A percentile compares a stretch with the other conserved stretches of the same genome.
Conservation (phyloP, 2,888 invertebrate genomes). For the Tiliacea aurago region DNA sequence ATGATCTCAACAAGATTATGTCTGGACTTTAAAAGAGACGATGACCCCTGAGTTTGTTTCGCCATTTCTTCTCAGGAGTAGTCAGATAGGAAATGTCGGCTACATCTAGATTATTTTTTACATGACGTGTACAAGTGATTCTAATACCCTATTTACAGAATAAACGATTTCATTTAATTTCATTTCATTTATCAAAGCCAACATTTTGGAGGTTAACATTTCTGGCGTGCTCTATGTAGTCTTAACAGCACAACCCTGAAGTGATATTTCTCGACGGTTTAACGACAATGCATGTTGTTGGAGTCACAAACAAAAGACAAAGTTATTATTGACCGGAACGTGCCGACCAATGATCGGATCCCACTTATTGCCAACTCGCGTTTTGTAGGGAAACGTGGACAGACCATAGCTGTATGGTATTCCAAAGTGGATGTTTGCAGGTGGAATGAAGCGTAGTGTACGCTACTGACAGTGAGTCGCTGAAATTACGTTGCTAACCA, state of each 20-base stretch:
- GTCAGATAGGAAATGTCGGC: too few species aligned
- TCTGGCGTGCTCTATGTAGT: not conserved
- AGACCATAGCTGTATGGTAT: not conserved
- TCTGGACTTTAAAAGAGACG: too few species aligned
- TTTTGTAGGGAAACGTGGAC: constrained; percentile 20
- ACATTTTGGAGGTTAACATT: too few species aligned
- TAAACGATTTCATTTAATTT: too few species aligned
- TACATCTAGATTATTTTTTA: too few species aligned
- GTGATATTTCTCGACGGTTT: constrained; percentile 45
- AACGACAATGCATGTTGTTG: constrained; percentile 59
- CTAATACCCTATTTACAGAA: too few species aligned
- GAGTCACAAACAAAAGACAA: constrained; percentile 54
- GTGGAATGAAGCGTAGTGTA: not conserved
- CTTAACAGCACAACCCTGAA: constrained; percentile 37
- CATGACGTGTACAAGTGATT: too few species aligned
- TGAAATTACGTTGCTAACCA: not conserved
- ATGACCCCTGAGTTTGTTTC: too few species aligned
- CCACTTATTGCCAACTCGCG: constrained; percentile 26
- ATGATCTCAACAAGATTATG: too few species aligned
- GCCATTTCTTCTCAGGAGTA: too few species aligned
- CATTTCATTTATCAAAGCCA: too few species aligned
- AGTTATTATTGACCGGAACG: constrained; percentile 57
- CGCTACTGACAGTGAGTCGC: not conserved
- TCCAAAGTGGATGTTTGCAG: not conserved
- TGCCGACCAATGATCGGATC: constrained; percentile 50